These are phyloP conservation scores for Conchocele bisecta DNA, from an alignment of 2,888 invertebrate genomes.

Conservation along the genomic window DNA sequence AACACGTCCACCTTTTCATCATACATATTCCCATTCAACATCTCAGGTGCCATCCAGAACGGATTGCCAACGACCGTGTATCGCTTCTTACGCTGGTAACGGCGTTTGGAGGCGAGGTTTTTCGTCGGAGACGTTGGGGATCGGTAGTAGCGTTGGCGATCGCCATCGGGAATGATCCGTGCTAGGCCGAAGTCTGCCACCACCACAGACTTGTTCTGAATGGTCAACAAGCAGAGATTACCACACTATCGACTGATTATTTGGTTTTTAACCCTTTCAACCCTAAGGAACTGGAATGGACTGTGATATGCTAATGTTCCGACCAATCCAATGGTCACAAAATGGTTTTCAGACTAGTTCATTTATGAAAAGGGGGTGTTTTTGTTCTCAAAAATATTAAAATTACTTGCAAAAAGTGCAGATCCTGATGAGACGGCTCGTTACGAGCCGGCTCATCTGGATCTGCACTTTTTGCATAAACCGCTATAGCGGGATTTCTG, in stretches of 20 bases:
- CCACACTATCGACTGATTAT: neutral
- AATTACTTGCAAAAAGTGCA: too few species aligned
- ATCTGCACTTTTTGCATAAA: too few species aligned
- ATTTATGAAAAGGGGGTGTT: too few species aligned
- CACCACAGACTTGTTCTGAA: constrained; percentile 93
- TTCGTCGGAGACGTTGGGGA: constrained; percentile 49
- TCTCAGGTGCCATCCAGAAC: constrained; percentile 99
- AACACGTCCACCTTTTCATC: constrained; percentile 98
- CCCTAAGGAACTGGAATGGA: too few species aligned
- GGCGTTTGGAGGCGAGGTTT: constrained; percentile 82
- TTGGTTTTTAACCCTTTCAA: too few species aligned
- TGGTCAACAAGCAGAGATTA: neutral
- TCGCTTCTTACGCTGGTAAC: constrained; percentile 90
- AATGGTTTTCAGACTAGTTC: too few species aligned
- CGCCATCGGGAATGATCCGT: constrained; percentile 84
- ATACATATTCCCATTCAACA: constrained; percentile 98
- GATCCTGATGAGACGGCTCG: too few species aligned
- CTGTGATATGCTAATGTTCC: too few species aligned
- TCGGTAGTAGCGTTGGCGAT: constrained; percentile 51
- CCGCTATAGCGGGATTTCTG: too few species aligned
- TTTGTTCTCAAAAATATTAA: too few species aligned
- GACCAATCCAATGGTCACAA: too few species aligned
- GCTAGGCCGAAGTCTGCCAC: constrained; percentile 98
- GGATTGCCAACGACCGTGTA: constrained; percentile 98
- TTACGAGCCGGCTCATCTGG: too few species aligned